Conservation (phyloP, 2,888 invertebrate genomes). For the Drosophila atripex region DNA sequence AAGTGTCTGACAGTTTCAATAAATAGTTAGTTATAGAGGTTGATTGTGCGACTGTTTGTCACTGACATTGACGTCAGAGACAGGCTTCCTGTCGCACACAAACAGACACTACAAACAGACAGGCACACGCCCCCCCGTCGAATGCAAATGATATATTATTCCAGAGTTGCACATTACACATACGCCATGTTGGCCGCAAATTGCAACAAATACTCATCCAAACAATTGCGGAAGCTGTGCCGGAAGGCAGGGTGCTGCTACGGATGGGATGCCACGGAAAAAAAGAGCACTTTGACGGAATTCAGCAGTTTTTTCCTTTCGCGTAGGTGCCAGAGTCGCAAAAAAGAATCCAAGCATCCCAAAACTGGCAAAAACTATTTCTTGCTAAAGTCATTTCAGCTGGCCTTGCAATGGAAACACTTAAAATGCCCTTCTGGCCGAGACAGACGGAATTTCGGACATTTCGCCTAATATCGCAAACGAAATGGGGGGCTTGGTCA, state of each 20-base stretch:
- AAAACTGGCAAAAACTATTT: slow-evolving; percentile 4
- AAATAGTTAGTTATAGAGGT: slow-evolving; percentile 25
- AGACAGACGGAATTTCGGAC: slow-evolving; percentile 21
- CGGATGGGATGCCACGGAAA: slow-evolving; percentile 10
- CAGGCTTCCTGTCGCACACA: background rate
- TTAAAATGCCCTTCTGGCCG: slow-evolving; percentile 27
- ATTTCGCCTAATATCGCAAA: slow-evolving; percentile 31
- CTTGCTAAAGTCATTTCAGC: slow-evolving; percentile 5
- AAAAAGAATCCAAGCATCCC: slow-evolving; percentile 9
- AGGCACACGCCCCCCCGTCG: background rate
- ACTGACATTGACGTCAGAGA: slow-evolving; percentile 32
- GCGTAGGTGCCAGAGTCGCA: background rate
- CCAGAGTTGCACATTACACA: slow-evolving; percentile 28
- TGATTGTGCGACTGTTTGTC: slow-evolving; percentile 6
- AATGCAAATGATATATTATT: slow-evolving; percentile 44
- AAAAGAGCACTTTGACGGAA: slow-evolving; percentile 27
- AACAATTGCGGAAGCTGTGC: slow-evolving; percentile 9
- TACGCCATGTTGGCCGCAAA: slow-evolving; percentile 24
- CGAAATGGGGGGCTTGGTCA: slow-evolving; percentile 36
- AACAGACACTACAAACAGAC: background rate
- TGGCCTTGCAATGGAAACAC: slow-evolving; percentile 25
- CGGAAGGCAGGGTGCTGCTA: slow-evolving; percentile 17
- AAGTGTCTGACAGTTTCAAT: slow-evolving; percentile 36
- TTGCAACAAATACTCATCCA: slow-evolving; percentile 39
- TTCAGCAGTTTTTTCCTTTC: slow-evolving; percentile 2